Base-by-base conservation (phyloP, 2,797 vertebrate genomes). In the Lagodon rhomboides region DNA sequence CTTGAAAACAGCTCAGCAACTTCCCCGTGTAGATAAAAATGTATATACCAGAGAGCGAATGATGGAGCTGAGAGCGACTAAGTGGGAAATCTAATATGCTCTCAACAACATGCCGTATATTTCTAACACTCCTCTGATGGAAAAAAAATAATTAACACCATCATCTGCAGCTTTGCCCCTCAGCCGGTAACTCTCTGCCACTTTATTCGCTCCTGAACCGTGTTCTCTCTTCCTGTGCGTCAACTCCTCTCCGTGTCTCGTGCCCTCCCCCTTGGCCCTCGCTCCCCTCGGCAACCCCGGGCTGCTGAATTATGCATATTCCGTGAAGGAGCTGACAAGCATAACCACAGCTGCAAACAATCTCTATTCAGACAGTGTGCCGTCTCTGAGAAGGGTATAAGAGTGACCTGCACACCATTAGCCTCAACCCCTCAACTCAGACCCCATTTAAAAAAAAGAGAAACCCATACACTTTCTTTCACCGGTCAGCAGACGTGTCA, bases 301-400 rank as follows among this genome's bases (percentile, higher is more conserved):
- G 80, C 89, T 93, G 80, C 72, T 94, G 89, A 92, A 94, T 94
- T 84, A 94, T 94, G 87, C 85, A 94, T 93, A 75, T 89, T 86
- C 47, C 68, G 83, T 85, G 88, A 88, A 85, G 89, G 78, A 86
- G 87, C 92, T 93, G 93, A 93, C 91, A 93, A 85, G 92, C 90
- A 89, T 75, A 93, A 92, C 91, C 79, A 43, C 34, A 58, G 78
- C 85, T 86, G 84, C 80, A 91, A 92, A 93, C 90, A 89, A 88
- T 91, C 88, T 86, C 80, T 86, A 87, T 88, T 87, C 90, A 91
- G 89, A 91, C 87, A 89, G 84, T 15, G 78, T 61, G 68, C 80
- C 6, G 53, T 84, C 75, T 79, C 68, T 50, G 69, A 56, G 76
- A 87, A 68, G 77, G 69, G 62, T 43, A 46, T 22, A 58, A 74